Base-by-base conservation (phyloP, 1,140 invertebrate species). In the Microplitis mediator region DNA sequence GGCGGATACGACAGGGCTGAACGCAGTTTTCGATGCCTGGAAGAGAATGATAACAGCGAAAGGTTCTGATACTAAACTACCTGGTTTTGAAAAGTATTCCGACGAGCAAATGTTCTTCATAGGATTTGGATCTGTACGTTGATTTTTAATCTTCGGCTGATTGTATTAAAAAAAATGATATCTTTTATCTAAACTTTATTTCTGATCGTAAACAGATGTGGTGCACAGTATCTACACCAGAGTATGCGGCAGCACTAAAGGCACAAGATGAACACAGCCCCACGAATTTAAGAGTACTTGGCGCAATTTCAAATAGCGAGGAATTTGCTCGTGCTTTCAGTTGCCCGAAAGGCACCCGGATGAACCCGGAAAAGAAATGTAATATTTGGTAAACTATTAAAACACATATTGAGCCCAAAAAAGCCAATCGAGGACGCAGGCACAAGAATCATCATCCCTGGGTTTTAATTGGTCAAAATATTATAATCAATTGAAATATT, bases 41-140 rank as follows among this genome's bases (percentile, higher is more conserved):
- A 11, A 9, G 61, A 51, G 5, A 56, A 56, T n/a, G 54, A 60
- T 14, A 11, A 14, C 36, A 4, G 3, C 31, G 35, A 36, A 50
- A 14, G 14, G 63, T 3, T 4, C 36, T 31, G 67, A 75, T 1
- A 4, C 35, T 6, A 71, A 66, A 34, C 70, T 89, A 4, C 87
- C 86, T 2, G 88, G 87, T 45, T 75, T 89, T 2, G 84, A 88
- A 50, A 69, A 80, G 35, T 88, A 84, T 50, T 86, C 84, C 88
- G 90, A 74, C 6, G 65, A 74, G 39, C 77, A 78, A 32, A 60
- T 78, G 13, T 78, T 78, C 16, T 92, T 89, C 80, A 79, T 90
- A 14, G 80, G 82, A 61, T 89, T 86, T 52, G 89, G 86, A 5
- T 87, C 89, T 71, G 88, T 86, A 16, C 69, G 31, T 64, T 66